Percentiles rank a stretch among this genome's conserved stretches.
Conservation (phyloP, 2,113 vertebrate species). For the Elaphurus davidianus region DNA sequence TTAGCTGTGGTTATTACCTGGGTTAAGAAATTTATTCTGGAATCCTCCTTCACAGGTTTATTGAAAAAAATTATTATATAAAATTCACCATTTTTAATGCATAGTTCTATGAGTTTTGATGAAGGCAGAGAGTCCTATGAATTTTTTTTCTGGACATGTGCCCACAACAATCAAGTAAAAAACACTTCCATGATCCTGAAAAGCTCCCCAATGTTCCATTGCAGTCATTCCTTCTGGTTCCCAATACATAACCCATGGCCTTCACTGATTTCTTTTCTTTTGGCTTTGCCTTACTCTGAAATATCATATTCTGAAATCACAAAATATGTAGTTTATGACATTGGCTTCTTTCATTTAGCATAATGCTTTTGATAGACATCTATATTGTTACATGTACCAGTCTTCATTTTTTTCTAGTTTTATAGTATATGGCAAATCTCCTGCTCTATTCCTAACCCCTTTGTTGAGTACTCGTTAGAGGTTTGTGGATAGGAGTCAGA, state of each 20-base stretch:
- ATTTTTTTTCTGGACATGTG: not conserved
- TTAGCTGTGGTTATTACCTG: not conserved
- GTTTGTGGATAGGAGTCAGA: not conserved
- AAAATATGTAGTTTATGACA: not conserved
- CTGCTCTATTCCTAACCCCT: not conserved
- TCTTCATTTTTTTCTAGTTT: not conserved
- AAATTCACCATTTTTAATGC: not conserved
- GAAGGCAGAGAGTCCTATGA: not conserved
- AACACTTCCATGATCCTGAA: accelerated
- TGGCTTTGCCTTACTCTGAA: not conserved
- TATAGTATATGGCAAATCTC: not conserved
- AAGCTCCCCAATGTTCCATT: not conserved
- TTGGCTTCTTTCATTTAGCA: not conserved
- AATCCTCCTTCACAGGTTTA: not conserved
- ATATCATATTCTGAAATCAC: not conserved
- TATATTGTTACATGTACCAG: not conserved
- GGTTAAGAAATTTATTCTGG: not conserved
- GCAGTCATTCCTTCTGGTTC: not conserved
- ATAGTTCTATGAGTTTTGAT: not conserved
- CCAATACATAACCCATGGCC: not conserved
- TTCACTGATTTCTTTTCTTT: not conserved
- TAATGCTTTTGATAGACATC: not conserved
- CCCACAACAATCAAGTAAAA: not conserved
- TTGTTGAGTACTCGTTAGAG: not conserved
- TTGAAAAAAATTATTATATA: not conserved